These are phyloP conservation scores for Entomobrya proxima DNA, from an alignment of 2,888 invertebrate species.

Conservation along the genomic window DNA sequence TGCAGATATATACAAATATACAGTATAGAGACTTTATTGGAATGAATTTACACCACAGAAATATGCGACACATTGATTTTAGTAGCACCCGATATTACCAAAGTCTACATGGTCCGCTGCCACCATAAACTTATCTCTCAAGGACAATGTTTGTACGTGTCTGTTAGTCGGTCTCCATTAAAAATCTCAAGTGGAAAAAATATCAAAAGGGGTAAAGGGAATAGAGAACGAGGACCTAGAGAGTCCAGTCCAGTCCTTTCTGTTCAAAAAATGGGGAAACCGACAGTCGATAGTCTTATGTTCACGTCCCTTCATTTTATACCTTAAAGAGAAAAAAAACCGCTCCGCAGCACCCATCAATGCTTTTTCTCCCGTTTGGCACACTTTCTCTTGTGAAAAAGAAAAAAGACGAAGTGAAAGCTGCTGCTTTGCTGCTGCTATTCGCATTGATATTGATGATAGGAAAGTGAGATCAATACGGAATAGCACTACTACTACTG, in stretches of 20 bases:
- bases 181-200: not conserved
- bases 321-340: too few species aligned
- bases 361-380: too few species aligned
- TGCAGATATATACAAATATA: not conserved
- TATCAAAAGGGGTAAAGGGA: not conserved
- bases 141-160: slow-evolving; percentile 44
- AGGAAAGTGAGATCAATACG: not conserved
- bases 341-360: too few species aligned
- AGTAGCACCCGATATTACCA: too few species aligned
- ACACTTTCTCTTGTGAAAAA: not conserved
- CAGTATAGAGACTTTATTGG: not conserved
- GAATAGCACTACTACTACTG: not conserved
- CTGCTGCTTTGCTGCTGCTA: too few species aligned
- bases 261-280: not conserved
- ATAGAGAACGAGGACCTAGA: not conserved
- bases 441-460: too few species aligned
- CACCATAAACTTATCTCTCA: slow-evolving; percentile 26
- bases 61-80: slow-evolving; percentile 19
- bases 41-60: not conserved
- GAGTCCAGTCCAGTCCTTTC: too few species aligned
- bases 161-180: slow-evolving; percentile 13
- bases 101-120: too few species aligned
- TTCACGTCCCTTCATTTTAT: too few species aligned
- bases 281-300: not conserved
- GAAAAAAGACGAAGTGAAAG: not conserved